phyloP scores from a whole-genome alignment of 2,888 invertebrate species.

The Leptopilina syphax region DNA sequence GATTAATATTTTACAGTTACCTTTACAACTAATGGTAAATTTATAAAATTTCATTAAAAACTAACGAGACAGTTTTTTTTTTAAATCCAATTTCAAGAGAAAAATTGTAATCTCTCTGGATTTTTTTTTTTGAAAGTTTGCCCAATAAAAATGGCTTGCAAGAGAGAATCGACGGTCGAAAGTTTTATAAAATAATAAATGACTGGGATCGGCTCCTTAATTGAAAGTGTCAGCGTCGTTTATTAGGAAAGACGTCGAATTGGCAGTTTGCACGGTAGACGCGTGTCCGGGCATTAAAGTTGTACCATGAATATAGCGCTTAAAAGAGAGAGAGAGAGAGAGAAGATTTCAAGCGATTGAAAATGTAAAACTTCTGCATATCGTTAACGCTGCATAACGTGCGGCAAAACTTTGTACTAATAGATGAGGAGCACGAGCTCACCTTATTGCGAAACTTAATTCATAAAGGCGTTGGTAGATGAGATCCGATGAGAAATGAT shows the following conservation, averaged over 20 bases:
- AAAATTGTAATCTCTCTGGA: background rate
- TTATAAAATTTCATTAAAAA: too few species aligned
- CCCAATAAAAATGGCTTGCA: background rate
- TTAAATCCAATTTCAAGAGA: background rate
- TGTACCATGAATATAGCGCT: constrained; percentile 32
- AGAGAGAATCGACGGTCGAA: background rate
- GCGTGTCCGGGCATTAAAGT: constrained; percentile 37
- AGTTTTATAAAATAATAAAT: constrained; percentile 36
- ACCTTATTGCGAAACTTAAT: constrained; percentile 41
- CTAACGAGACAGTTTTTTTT: too few species aligned
- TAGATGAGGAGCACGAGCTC: constrained; percentile 33
- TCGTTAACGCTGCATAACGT: constrained; percentile 31
- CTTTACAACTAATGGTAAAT: too few species aligned
- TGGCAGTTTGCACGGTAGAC: constrained; percentile 34
- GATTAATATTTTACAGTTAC: too few species aligned
- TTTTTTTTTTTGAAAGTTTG: background rate
- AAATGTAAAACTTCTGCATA: constrained; percentile 40
- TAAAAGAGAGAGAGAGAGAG: background rate
- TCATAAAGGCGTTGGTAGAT: constrained; percentile 32
- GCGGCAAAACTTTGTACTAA: constrained; percentile 32
- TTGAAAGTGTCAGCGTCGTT: constrained; percentile 37
- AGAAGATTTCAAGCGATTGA: constrained; percentile 14
- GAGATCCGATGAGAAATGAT: constrained; percentile 25
- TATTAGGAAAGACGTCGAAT: constrained; percentile 33
- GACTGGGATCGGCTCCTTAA: constrained; percentile 27